Evolutionary conservation across 2,113 vertebrate genomes (phyloP).

Genomic region (Poeciliopsis prolifica): DNA sequence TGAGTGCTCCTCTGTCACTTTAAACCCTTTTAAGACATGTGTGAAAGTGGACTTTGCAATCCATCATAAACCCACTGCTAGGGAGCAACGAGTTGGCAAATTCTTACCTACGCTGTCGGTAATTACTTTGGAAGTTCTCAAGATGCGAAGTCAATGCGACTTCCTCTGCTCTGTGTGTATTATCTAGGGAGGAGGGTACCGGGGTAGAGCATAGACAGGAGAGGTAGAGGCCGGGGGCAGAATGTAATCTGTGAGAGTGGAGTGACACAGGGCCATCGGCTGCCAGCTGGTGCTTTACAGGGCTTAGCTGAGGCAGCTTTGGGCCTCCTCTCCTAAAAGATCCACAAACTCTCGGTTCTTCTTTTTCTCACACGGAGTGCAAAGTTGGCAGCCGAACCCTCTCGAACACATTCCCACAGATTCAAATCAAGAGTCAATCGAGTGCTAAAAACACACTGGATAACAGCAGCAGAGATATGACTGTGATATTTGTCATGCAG

Average conservation of each 20-base stretch:
- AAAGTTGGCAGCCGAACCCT: conserved; percentile 36
- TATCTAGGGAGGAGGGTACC: neutral
- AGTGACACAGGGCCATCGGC: conserved; percentile 50
- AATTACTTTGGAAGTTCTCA: conserved; percentile 17
- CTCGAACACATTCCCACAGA: conserved; percentile 6
- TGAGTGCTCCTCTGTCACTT: neutral
- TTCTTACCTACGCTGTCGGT: conserved; percentile 11
- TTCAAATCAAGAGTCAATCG: conserved; percentile 34
- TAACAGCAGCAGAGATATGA: conserved; percentile 39
- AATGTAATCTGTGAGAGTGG: conserved; percentile 66
- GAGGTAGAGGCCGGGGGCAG: conserved; percentile 47
- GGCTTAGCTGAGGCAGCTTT: conserved; percentile 66
- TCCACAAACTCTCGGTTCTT: conserved; percentile 48
- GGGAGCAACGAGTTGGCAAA: neutral
- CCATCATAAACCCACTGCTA: neutral
- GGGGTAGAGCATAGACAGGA: conserved; percentile 21
- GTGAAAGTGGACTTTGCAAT: neutral
- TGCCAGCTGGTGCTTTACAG: conserved; percentile 76
- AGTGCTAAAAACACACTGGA: conserved; percentile 42
- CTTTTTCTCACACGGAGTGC: conserved; percentile 32
- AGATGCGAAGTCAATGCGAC: neutral
- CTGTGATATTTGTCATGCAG: conserved; percentile 23
- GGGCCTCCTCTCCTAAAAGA: conserved; percentile 48
- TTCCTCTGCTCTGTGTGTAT: conserved; percentile 22
- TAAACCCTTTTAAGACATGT: neutral